Conservation (phyloP, 2,113 vertebrate species). For the Ondatra zibethicus region DNA sequence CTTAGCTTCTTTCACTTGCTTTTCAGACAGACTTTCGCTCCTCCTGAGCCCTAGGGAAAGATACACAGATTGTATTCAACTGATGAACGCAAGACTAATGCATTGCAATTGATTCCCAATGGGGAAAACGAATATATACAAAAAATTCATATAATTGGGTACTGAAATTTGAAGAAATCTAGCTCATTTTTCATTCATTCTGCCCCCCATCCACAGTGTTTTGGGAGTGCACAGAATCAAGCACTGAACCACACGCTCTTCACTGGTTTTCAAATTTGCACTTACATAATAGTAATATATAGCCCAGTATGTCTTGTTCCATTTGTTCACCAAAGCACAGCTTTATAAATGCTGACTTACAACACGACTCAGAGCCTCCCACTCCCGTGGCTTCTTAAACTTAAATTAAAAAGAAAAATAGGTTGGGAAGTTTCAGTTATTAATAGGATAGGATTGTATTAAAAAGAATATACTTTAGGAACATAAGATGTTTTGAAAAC, state of each 20-base stretch:
- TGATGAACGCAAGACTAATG: neutral
- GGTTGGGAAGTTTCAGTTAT: neutral
- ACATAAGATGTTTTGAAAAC: neutral
- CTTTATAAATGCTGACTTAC: neutral
- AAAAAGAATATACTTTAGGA: neutral
- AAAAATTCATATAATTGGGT: neutral
- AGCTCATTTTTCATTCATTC: neutral
- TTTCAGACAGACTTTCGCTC: slow-evolving; percentile 97
- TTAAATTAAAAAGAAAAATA: neutral
- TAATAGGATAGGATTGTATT: neutral
- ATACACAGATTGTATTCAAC: slow-evolving; percentile 49
- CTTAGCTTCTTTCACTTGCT: slow-evolving; percentile 98
- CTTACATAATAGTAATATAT: neutral
- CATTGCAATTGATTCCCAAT: neutral
- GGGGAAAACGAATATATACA: neutral
- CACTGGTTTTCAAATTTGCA: slow-evolving; percentile 6
- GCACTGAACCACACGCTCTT: neutral
- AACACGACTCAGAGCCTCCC: neutral
- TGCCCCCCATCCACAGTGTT: neutral
- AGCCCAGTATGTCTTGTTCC: neutral
- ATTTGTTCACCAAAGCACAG: neutral
- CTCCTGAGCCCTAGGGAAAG: slow-evolving; percentile 92
- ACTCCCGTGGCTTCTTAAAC: neutral
- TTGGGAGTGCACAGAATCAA: neutral
- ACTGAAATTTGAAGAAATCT: neutral